phyloP scores from a whole-genome alignment of 2,797 vertebrate genomes.

The Characodon lateralis region DNA sequence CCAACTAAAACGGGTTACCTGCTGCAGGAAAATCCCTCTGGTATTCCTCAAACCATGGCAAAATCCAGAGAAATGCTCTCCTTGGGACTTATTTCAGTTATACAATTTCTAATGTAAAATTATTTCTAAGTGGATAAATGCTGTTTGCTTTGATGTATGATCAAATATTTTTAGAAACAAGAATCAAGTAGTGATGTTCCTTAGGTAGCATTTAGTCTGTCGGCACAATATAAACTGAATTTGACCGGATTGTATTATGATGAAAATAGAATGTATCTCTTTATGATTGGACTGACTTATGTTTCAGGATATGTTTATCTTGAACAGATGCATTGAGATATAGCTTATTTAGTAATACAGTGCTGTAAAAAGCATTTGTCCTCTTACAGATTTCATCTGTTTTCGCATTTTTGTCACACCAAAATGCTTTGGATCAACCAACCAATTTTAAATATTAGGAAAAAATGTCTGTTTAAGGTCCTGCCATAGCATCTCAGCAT shows the following conservation, averaged over 20 bases:
- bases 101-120: background rate
- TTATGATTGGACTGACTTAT: background rate
- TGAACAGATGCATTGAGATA: background rate
- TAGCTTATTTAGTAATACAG: background rate
- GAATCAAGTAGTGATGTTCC: background rate
- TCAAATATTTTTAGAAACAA: background rate
- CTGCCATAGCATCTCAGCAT: no score
- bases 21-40: constrained; percentile 39
- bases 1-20: constrained; percentile 43
- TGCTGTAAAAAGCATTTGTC: background rate
- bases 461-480: background rate
- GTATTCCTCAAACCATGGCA: constrained; percentile 2
- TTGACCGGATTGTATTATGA: no score
- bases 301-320: background rate
- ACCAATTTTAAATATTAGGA: background rate
- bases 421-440: no score
- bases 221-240: no score
- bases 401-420: no score
- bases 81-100: background rate
- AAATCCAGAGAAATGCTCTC: background rate
- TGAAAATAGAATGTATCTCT: background rate
- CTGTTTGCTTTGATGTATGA: no score
- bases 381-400: background rate
- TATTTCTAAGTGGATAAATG: background rate
- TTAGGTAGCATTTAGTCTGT: no score